Conservation (phyloP, 2,113 vertebrate genomes). For the Dromaius novaehollandiae region DNA sequence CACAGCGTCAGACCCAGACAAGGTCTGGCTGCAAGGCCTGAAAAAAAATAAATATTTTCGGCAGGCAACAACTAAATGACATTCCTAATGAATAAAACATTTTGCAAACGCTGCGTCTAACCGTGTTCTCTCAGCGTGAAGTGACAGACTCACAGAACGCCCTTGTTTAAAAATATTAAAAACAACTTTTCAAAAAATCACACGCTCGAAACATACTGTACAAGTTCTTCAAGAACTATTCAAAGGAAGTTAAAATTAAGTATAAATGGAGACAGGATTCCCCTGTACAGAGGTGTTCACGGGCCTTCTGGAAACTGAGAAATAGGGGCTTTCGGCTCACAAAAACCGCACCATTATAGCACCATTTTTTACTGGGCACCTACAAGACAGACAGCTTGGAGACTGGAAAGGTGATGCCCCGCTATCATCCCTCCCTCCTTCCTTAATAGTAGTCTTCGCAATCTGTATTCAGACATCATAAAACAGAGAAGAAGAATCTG, state of each 20-base stretch:
- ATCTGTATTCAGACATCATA: background rate
- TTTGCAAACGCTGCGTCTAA: background rate
- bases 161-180: background rate
- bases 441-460: no score
- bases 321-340: background rate
- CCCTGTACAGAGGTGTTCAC: background rate
- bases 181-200: background rate
- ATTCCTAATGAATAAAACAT: background rate
- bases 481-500: background rate
- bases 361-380: background rate
- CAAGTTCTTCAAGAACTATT: background rate
- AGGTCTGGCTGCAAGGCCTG: background rate
- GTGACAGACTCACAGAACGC: rapidly evolving
- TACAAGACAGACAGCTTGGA: background rate
- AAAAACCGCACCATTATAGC: background rate
- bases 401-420: background rate
- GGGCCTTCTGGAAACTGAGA: background rate
- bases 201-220: background rate
- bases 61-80: background rate
- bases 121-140: background rate
- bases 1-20: background rate
- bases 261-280: background rate
- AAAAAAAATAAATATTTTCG: background rate
- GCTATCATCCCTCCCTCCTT: background rate
- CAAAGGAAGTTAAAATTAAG: background rate